Evolutionary conservation across 2,113 vertebrate species (phyloP).

Genomic region (Platysteira castanea): DNA sequence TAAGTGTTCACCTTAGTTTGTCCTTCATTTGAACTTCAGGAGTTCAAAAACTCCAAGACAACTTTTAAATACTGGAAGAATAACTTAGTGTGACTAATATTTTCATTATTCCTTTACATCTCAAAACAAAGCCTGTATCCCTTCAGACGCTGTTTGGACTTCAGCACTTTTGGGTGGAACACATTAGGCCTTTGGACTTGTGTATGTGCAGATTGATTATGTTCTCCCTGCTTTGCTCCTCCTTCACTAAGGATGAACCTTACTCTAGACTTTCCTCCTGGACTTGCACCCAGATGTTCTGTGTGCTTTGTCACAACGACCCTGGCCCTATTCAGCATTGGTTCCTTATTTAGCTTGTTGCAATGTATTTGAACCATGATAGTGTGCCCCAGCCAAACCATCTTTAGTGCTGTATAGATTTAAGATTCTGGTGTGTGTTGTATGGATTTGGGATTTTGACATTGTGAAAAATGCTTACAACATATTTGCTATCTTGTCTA

Average conservation of each 20-base stretch:
- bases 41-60: not conserved
- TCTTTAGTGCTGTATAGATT: no score
- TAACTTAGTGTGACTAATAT: not conserved
- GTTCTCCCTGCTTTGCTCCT: not conserved
- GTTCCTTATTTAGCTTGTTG: not conserved
- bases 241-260: not conserved
- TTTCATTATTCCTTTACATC: not conserved
- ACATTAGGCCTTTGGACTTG: not conserved
- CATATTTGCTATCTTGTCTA: no score
- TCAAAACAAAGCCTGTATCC: not conserved
- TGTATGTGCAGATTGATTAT: not conserved
- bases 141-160: not conserved
- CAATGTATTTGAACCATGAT: no score
- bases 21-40: not conserved
- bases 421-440: no score
- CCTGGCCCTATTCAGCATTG: not conserved
- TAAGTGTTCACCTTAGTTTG: not conserved
- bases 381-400: no score
- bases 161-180: not conserved
- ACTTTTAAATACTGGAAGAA: not conserved
- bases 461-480: no score
- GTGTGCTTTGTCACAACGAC: not conserved
- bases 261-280: not conserved
- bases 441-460: no score
- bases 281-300: not conserved